Conservation (phyloP, 2,888 invertebrate genomes). For the Drosophila rubida region DNA sequence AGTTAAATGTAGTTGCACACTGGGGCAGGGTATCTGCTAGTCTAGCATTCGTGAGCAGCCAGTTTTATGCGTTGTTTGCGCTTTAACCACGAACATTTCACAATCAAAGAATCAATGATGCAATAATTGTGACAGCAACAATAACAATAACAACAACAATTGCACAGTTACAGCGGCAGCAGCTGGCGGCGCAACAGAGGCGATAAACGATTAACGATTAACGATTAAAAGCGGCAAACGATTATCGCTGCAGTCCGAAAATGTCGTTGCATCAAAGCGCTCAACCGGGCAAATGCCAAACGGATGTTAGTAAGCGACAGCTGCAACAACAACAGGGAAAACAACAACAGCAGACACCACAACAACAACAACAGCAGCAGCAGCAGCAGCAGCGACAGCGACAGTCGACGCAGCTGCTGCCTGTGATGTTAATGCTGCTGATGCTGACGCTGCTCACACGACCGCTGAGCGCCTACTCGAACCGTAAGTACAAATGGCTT, state of each 20-base stretch:
- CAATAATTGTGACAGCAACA: slow-evolving; percentile 11
- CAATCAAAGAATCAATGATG: slow-evolving; percentile 18
- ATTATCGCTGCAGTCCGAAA: slow-evolving; percentile 31
- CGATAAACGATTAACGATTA: slow-evolving; percentile 24
- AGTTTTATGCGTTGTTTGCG: background rate
- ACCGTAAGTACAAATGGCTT: slow-evolving; percentile 62
- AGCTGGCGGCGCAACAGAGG: slow-evolving; percentile 11
- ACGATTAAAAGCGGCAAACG: slow-evolving; percentile 14
- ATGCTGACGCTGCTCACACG: slow-evolving; percentile 62
- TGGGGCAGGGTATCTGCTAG: background rate
- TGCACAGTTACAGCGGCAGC: background rate
- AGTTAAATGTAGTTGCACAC: too few relatives aligned
- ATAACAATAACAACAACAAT: slow-evolving; percentile 8
- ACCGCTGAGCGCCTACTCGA: slow-evolving; percentile 58
- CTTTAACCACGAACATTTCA: slow-evolving; percentile 13
- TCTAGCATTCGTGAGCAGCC: background rate
- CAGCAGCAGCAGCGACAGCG: slow-evolving; percentile 28
- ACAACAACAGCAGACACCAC: slow-evolving; percentile 11
- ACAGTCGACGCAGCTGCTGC: slow-evolving; percentile 46
- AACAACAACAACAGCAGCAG: slow-evolving; percentile 28
- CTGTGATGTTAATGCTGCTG: slow-evolving; percentile 59
- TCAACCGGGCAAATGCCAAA: slow-evolving; percentile 41
- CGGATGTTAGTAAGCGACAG: slow-evolving; percentile 34
- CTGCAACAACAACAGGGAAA: slow-evolving; percentile 13
- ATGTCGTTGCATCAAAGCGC: slow-evolving; percentile 47